phyloP scores from a whole-genome alignment of 2,888 invertebrate species.

The Bellardia bayeri region DNA sequence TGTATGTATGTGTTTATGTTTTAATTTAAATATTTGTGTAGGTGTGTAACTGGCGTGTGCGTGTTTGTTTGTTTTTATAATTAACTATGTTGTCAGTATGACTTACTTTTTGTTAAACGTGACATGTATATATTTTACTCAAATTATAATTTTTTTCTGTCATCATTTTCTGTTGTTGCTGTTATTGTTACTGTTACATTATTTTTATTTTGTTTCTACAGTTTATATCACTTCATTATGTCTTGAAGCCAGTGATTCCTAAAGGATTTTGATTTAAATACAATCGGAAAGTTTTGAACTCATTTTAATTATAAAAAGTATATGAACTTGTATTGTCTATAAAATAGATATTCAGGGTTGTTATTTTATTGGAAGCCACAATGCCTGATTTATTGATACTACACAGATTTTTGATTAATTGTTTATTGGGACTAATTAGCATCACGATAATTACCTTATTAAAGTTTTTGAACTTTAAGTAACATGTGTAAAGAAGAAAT shows the following conservation, averaged over 20 bases:
- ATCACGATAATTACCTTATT: too few species aligned
- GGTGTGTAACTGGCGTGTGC: neutral
- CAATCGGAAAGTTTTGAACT: neutral
- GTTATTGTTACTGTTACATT: constrained; percentile 21
- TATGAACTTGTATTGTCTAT: too few species aligned
- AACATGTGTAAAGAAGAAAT: too few species aligned
- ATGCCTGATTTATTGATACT: too few species aligned
- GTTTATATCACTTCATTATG: constrained; percentile 28
- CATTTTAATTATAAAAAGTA: too few species aligned
- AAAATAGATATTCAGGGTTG: too few species aligned
- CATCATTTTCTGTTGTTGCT: constrained; percentile 29
- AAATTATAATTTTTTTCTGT: constrained; percentile 26
- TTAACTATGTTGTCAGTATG: constrained; percentile 67
- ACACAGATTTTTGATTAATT: too few species aligned
- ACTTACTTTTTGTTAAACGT: constrained; percentile 64
- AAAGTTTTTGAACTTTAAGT: too few species aligned
- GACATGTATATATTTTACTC: constrained; percentile 55
- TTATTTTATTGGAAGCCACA: too few species aligned
- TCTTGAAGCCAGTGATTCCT: constrained; percentile 21
- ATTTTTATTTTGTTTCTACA: constrained; percentile 26
- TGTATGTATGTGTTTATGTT: constrained; percentile 15
- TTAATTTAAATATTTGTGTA: neutral
- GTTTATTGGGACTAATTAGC: too few species aligned
- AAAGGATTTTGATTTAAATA: neutral
- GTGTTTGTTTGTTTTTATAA: constrained; percentile 46